A percentile compares a stretch with the other conserved stretches of the same genome.
These are phyloP conservation scores for Drosophila atroscutellata DNA, from an alignment of 2,888 invertebrate genomes.

Conservation along the genomic window DNA sequence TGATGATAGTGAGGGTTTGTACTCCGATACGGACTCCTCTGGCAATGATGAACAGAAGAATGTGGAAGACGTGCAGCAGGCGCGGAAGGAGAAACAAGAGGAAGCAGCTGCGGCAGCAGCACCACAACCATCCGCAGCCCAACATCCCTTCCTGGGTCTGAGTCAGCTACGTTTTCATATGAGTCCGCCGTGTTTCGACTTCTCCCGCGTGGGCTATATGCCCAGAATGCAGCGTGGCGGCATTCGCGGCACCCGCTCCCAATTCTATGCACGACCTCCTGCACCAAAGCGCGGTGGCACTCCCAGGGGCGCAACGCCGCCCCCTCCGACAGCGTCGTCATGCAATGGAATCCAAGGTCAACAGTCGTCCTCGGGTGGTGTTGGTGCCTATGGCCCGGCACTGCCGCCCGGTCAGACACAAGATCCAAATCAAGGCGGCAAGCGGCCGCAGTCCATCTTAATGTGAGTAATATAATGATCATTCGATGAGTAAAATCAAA, in stretches of 20 bases:
- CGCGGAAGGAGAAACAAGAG: constrained; percentile 66
- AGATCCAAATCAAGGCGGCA: constrained; percentile 10
- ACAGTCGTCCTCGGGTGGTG: background rate
- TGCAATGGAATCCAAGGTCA: constrained; percentile 24
- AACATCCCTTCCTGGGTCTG: constrained; percentile 49
- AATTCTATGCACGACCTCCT: constrained; percentile 57
- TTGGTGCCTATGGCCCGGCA: constrained; percentile 44
- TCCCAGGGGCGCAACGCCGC: constrained; percentile 22
- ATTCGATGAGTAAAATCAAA: background rate
- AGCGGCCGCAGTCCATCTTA: constrained; percentile 46
- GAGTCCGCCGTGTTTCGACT: constrained; percentile 60
- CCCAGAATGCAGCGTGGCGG: constrained; percentile 67
- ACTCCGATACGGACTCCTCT: constrained; percentile 70
- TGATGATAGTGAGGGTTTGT: constrained; percentile 68
- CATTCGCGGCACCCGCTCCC: constrained; percentile 67
- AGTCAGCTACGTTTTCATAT: constrained; percentile 63
- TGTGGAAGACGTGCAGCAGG: constrained; percentile 67
- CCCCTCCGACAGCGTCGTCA: background rate
- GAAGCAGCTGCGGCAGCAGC: constrained; percentile 67
- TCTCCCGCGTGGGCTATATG: constrained; percentile 62
- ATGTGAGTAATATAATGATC: constrained; percentile 39
- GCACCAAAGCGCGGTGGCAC: constrained; percentile 29
- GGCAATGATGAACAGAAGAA: constrained; percentile 57
- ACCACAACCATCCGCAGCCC: constrained; percentile 26
- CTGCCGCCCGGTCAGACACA: constrained; percentile 36